phyloP scores from a whole-genome alignment of 2,888 invertebrate species.

The Agrochola lychnidis region DNA sequence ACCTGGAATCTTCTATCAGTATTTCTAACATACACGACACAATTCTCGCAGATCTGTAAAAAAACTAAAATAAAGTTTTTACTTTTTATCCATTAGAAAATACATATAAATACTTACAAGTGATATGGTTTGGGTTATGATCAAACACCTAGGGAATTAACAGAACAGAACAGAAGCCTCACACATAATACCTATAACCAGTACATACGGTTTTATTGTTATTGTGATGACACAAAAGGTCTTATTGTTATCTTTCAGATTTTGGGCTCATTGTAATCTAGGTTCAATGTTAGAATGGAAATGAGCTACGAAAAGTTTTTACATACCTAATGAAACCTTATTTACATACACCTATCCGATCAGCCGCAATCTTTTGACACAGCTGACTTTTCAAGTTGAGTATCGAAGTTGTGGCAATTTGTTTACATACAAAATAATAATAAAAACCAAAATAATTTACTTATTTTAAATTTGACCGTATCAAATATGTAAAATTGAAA shows the following conservation, averaged over 20 bases:
- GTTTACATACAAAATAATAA: slow-evolving; percentile 9
- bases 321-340: slow-evolving; percentile 9
- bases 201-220: slow-evolving; percentile 14
- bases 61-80: not conserved
- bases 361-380: not conserved
- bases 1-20: not conserved
- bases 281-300: slow-evolving; percentile 4
- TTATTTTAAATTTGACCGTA: slow-evolving; percentile 27
- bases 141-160: no score
- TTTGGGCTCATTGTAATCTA: slow-evolving; percentile 16
- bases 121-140: slow-evolving; percentile 8
- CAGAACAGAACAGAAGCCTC: slow-evolving; percentile 6
- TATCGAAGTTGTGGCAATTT: slow-evolving; percentile 18
- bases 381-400: slow-evolving; percentile 1
- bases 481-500: slow-evolving; percentile 39
- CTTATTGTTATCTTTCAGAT: slow-evolving; percentile 4
- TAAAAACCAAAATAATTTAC: slow-evolving; percentile 23
- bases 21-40: not conserved
- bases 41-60: not conserved
- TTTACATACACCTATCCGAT: slow-evolving; percentile 5
- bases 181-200: not conserved
- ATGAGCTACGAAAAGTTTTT: slow-evolving; percentile 17
- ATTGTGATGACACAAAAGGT: slow-evolving; percentile 24
- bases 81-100: not conserved
- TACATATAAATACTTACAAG: no score